Conservation (phyloP, 2,888 invertebrate species). For the Liposcelis brunnea region DNA sequence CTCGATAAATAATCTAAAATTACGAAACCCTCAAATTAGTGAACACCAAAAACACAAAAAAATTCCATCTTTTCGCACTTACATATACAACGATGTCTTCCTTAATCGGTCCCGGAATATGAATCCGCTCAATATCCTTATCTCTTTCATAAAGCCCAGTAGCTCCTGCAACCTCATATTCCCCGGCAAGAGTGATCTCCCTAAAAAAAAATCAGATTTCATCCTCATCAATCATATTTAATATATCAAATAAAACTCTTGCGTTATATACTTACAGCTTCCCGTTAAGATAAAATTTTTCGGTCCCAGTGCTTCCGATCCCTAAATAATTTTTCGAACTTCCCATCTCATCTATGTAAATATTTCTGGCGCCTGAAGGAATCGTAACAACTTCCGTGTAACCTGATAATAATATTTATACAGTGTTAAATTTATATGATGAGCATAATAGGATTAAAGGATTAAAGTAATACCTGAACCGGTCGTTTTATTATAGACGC, state of each 20-base stretch:
- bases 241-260: background rate
- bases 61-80: constrained; percentile 24
- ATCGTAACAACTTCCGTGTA: constrained; percentile 40
- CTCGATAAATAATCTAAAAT: constrained; percentile 50
- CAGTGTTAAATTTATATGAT: constrained; percentile 4
- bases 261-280: constrained; percentile 38
- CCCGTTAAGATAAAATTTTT: constrained; percentile 61
- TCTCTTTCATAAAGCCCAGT: constrained; percentile 62
- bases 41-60: constrained; percentile 10
- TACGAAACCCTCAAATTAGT: too few relatives aligned
- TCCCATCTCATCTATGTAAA: constrained; percentile 55
- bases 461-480: constrained; percentile 18
- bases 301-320: constrained; percentile 49
- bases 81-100: constrained; percentile 70
- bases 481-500: constrained; percentile 32
- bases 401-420: too few relatives aligned
- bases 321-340: constrained; percentile 64
- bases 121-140: constrained; percentile 60
- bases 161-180: constrained; percentile 65
- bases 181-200: constrained; percentile 52
- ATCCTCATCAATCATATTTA: constrained; percentile 3
- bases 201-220: constrained; percentile 26
- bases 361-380: constrained; percentile 62
- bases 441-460: too few relatives aligned
- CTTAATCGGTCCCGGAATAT: constrained; percentile 63